Conservation (phyloP, 2,113 vertebrate species). For the Serinus canaria region DNA sequence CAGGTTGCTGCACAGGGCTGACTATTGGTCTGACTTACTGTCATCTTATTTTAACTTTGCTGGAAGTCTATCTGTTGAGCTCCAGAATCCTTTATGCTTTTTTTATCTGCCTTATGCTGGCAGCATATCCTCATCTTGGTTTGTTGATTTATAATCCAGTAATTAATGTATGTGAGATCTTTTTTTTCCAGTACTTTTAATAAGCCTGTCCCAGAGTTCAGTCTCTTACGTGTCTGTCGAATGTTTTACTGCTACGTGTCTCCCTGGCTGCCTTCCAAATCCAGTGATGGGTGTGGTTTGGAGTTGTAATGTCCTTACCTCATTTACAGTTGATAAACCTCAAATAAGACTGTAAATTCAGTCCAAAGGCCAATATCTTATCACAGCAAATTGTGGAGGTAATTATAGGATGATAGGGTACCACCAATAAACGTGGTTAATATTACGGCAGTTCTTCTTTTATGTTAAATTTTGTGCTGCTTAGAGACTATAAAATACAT, state of each 20-base stretch:
- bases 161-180: not conserved
- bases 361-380: not conserved
- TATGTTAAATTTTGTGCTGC: not conserved
- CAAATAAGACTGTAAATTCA: not conserved
- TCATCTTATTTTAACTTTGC: not conserved
- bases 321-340: not conserved
- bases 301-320: not conserved
- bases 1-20: not conserved
- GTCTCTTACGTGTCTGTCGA: not conserved
- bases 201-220: not conserved
- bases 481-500: not conserved
- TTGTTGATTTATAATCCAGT: not conserved
- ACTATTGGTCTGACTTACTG: not conserved
- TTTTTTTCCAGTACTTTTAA: not conserved
- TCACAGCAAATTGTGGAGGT: not conserved
- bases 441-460: not conserved
- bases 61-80: not conserved
- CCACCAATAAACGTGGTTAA: not conserved
- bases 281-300: not conserved
- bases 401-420: not conserved
- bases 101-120: not conserved
- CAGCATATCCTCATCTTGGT: not conserved
- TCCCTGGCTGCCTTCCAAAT: not conserved
- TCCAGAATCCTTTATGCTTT: not conserved
- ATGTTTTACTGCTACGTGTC: not conserved